Base-by-base conservation (phyloP, 2,888 invertebrate genomes). In the Idaea biselata region DNA sequence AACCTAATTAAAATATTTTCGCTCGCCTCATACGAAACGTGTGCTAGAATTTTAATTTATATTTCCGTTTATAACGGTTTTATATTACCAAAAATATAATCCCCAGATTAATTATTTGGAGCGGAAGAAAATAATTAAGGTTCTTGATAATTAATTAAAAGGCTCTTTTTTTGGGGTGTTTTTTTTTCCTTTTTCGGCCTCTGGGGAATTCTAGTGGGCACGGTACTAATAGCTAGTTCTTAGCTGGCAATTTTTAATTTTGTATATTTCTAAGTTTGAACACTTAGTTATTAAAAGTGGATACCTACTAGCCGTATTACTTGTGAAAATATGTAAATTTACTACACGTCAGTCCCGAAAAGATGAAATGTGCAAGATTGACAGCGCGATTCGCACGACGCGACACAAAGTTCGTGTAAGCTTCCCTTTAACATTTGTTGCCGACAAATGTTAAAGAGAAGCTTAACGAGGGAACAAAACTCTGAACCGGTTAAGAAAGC, bases 1-100 rank as follows among this genome's bases (percentile, higher is more conserved):
- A 82, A 81, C 83, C 89, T 90, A 91, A 91, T 90, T 91, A 91
- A 91, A 91, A 89, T 86, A 87, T 88, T 25, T 88, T 87, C 84
- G 87, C 86, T 81, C 74, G 74, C 63, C 58, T 61, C 59, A 68
- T 64, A 68, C 69, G 65, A 68, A 68, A 64, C 62, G 65, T 63
- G 66, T 59, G 61, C 63, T 60, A 62, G 18, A 17, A 56, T 56
- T 56, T 56, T 56, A 56, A 56, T 70, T 66, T 62, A 67, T 67
- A 63, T 63, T 68, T 65, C 53, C 58, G 60, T 60, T 32, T 55
- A 60, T 56, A 32, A n/a, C 32, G 7, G 32, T 32, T 44, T 44
- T 56, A 18, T 65, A 66, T 62, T 64, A 61, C 60, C 62, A 60
- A 65, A 69, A 66, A 68, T 65, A 63, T 63, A 65, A 67, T 67